phyloP scores from a whole-genome alignment of 30 jellyfish, hydroid and myxozoan species.

The Aurelia aurita region DNA sequence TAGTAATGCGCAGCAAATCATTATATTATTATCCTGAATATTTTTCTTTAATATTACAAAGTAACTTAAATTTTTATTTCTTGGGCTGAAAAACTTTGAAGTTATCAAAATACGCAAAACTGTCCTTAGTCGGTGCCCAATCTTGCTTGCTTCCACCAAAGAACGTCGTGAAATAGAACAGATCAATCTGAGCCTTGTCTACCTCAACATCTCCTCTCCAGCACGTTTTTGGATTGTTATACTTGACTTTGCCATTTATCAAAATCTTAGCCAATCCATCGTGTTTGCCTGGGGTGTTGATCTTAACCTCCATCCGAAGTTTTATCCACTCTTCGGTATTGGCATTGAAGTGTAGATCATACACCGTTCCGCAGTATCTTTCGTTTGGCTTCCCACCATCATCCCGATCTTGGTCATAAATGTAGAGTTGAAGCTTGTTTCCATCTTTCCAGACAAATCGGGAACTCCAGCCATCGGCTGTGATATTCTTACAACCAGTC shows the following conservation, averaged over 20 bases:
- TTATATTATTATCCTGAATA: no score
- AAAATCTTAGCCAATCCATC: conserved; percentile 7
- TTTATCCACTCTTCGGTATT: conserved; percentile 7
- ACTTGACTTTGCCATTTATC: conserved; percentile 7
- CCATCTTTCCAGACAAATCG: conserved; percentile 12
- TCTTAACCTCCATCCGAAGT: conserved; percentile 1
- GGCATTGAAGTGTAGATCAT: conserved; percentile 2
- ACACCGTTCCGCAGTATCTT: conserved; percentile 23
- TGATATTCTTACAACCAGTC: conserved; percentile 35
- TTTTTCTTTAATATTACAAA: no score
- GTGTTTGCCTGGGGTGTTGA: conserved; percentile 6
- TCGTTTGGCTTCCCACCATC: conserved; percentile 37
- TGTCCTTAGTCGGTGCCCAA: conserved; percentile 27
- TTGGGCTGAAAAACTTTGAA: conserved; percentile 13
- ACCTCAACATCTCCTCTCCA: conserved; percentile 9
- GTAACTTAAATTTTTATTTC: background rate
- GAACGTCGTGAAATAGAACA: conserved; percentile 31
- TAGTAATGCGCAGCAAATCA: no score
- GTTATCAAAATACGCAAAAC: conserved; percentile 25
- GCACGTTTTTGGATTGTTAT: background rate
- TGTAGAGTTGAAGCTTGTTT: conserved; percentile 22
- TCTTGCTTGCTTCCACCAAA: conserved; percentile 34
- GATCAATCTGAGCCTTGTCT: conserved; percentile 4
- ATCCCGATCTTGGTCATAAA: conserved; percentile 26
- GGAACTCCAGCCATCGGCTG: conserved; percentile 40